Base-by-base conservation (phyloP, 2,113 vertebrate genomes). In the Rhea americana region DNA sequence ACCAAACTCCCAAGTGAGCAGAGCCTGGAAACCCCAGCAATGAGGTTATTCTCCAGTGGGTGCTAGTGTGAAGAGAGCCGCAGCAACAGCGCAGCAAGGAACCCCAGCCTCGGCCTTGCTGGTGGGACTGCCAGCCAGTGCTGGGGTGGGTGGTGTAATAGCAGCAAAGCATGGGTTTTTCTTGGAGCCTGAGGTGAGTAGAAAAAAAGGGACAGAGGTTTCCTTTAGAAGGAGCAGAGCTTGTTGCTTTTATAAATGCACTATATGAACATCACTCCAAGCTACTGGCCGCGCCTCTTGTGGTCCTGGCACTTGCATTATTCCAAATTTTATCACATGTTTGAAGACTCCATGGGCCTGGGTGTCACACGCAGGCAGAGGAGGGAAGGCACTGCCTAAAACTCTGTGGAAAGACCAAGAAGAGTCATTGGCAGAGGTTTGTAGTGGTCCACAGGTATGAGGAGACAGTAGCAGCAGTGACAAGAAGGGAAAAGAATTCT, bases 101-200 rank as follows among this genome's bases (percentile, higher is more conserved):
- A 48, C 39, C 20, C 53, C 9, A 16, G 19, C 30, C 58, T 63
- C 43, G 13, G 28, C 59, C 58, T 5, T 61, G 13, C 50, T 68
- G 50, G 30, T 1, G 14, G 55, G 35, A 43, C 47, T 41, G 39
- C 9, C 1, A 2, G 18, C 43, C 32, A 77, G 6, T 0, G 0
- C 26, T 67, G 55, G 0, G 39, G 28, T 7, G 43, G 32, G 30
- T 13, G 78, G 13, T n/a, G 35, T 65, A 81, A 67, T 4, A 51
- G 37, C 67, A 93, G 18, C 5, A 18, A 21, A 58, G 7, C 5
- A 9, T 18, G 25, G 21, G 28, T 74, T 86, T 71, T 24, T 32
- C 66, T 85, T 39, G 47, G 43, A 87, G 55, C 16, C 66, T 39
- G 58, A 48, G 5, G 5, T 28, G 43, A 68, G 25, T 43, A 61